Evolutionary conservation across 2,888 invertebrate genomes (phyloP), one percentile per base, ranked within the genome.

Genomic region (Acrocera orbiculus): DNA sequence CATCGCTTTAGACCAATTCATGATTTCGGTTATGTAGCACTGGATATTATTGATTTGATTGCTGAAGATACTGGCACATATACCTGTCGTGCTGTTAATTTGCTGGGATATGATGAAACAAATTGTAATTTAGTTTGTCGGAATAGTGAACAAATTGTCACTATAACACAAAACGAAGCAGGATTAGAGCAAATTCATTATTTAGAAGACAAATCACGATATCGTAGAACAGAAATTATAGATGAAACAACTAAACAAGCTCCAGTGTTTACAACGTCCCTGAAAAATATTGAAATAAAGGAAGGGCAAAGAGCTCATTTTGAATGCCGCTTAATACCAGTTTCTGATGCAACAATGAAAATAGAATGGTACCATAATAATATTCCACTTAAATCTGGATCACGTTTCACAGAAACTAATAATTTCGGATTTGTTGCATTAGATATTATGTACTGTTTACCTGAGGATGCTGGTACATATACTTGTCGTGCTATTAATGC

Each of bases 371-470:
- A 82, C 63, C 85, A 89, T 51, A 90, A 93, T 52, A 86, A 85
- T 48, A 69, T 72, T 44, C 83, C 89, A 1, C 67, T 92, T 1
- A 87, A 89, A 59, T 85, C 86, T 41, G 92, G 93, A 26, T 90
- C 92, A 6, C 74, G 96, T 47, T 96, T 95, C 57, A 83, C 86
- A 9, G 89, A 93, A 61, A 87, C 89, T 7, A 86, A 92, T 52
- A 95, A 89, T 61, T 96, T 98, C 56, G 96, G 96, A 27, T 96
- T 90, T 55, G 93, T 95, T 10, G 89, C 93, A 16, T 65, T 98
- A 37, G 96, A 98, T 53, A 92, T 98, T 46, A 74, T 92, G 67
- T 83, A 92, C 46, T 83, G 89, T 38, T 77, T 92, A 50, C 86
- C 93, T 7, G 96, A 96, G 56, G 96, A 98, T 64, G 81, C 86